Evolutionary conservation across 2,113 vertebrate genomes (phyloP), one percentile per base, ranked within the genome.

Genomic region (Scolopax mira): DNA sequence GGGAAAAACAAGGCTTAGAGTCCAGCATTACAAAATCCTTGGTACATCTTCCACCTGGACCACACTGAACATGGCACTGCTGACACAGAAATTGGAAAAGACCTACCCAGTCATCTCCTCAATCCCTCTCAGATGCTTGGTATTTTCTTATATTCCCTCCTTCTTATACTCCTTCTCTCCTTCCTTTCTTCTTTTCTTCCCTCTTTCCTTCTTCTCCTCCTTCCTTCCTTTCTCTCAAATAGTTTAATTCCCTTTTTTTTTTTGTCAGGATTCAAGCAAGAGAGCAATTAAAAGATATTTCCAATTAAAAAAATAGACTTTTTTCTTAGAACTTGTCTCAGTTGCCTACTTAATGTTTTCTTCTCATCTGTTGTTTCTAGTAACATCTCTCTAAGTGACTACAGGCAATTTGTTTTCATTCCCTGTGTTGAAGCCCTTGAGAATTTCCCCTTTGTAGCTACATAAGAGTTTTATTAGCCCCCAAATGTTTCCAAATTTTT

Each of bases 1-100:
- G 5, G 8, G 22, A 71, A 75, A 87, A 75, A 12, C 3, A 75
- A 85, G 18, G 3, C 28, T 67, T 33, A 64, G 78, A 72, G 15
- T 16, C 13, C 44, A 79, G 2, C 4, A 33, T 33, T 48, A 35
- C 5, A 28, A 74, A 67, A 7, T 44, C 14, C 18, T 51, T 64
- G 16, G 18, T 46, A 7, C 17, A 24, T 71, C 42, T 64, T 85
- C 52, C 18, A 39, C 52, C 18, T 57, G 35, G 24, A 79, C 24
- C 12, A 25, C 30, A 15, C 3, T 65, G n/a, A 81, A 61, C 28
- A 57, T 15, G 52, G 9, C 0, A 0, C 8, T 75, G 27, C 23
- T n/a, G 37, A 49, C 89, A 61, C 7, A 58, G 18, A 93, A 78
- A 14, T 39, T 82, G 39, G 44, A 46, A 79, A 93, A 75, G 44